Base-by-base conservation (phyloP, 2,888 invertebrate species). In the Apotomis betuletana region DNA sequence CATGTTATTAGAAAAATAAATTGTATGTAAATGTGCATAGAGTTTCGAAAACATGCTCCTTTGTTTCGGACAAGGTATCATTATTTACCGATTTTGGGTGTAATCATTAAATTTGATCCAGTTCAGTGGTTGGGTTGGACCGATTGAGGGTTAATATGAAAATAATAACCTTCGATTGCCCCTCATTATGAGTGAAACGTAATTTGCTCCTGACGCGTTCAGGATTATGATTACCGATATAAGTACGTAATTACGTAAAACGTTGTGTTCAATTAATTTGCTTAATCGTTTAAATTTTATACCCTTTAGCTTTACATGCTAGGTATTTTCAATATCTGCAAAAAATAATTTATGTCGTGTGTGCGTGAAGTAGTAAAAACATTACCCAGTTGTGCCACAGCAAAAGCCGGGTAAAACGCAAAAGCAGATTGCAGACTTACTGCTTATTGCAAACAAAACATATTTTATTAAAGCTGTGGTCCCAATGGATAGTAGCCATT, bases 71-170 rank as follows among this genome's bases (percentile, higher is more conserved):
- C 75, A 80, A 74, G 79, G 85, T 85, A 84, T 90, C 82, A 91
- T 91, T 90, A 90, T 88, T 85, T 83, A 88, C 84, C 86, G 85
- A 87, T 89, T 87, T 86, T 75, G 79, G 80, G 78, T 73, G 79
- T 78, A 77, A 83, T 85, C 86, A 87, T 83, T 81, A 85, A 83
- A 83, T 85, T 80, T 76, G 83, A 81, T 83, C 84, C 88, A 85
- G 88, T 83, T 85, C 88, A 85, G 88, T 85, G 88, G 88, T 87
- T 82, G 80, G 88, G 88, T 86, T 81, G 80, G 83, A 85, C 84
- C 88, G 85, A 89, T 90, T 86, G 84, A 80, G 81, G 87, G 85
- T 87, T 92, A 92, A 91, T 91, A 87, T 79, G 90, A 90, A 91
- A 88, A 92, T 92, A 92, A 92, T 91, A 88, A 87, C 87, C 83